A percentile compares a stretch with the other conserved stretches of the same genome.
Evolutionary conservation across 2,888 invertebrate genomes (phyloP).

Genomic region (Euspilapteryx auroguttella): DNA sequence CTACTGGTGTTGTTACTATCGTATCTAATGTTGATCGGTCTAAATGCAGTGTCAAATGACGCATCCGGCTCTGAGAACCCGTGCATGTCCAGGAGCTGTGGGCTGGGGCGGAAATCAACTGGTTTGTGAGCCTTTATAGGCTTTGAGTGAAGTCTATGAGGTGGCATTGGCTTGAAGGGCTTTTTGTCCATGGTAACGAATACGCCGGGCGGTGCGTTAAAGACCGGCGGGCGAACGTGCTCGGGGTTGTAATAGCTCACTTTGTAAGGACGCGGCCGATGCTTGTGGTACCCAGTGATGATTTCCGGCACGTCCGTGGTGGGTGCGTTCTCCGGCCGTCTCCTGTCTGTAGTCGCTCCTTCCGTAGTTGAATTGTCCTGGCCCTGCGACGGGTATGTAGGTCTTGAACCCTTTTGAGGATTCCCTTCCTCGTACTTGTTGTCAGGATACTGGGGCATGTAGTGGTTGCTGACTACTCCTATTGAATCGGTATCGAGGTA

Average conservation of each 20-base stretch:
- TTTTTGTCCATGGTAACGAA: conserved; percentile 51
- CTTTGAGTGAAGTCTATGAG: conserved; percentile 30
- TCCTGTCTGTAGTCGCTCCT: conserved; percentile 19
- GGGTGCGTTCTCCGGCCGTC: conserved; percentile 14
- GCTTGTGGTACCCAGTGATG: conserved; percentile 17
- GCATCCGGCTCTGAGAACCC: conserved; percentile 29
- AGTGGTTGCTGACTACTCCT: conserved; percentile 12
- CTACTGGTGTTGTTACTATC: conserved; percentile 16
- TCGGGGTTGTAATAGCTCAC: conserved; percentile 31
- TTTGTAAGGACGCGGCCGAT: conserved; percentile 19
- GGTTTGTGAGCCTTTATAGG: conserved; percentile 20
- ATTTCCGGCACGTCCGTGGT: conserved; percentile 22
- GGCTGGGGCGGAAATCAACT: conserved; percentile 39
- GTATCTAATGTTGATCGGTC: conserved; percentile 31
- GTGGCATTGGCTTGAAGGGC: conserved; percentile 50
- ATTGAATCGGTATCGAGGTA: conserved; percentile 17
- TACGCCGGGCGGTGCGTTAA: conserved; percentile 47
- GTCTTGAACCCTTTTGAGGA: conserved; percentile 25
- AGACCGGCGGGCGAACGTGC: conserved; percentile 39
- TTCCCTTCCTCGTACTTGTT: conserved; percentile 19
- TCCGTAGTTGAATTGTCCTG: conserved; percentile 6
- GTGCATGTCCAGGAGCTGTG: conserved; percentile 31
- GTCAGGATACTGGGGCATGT: conserved; percentile 16
- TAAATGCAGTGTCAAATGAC: conserved; percentile 28
- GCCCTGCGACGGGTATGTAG: conserved; percentile 25